These are phyloP conservation scores for Dione vanillae DNA, from an alignment of 2,888 invertebrate genomes.

Conservation along the genomic window DNA sequence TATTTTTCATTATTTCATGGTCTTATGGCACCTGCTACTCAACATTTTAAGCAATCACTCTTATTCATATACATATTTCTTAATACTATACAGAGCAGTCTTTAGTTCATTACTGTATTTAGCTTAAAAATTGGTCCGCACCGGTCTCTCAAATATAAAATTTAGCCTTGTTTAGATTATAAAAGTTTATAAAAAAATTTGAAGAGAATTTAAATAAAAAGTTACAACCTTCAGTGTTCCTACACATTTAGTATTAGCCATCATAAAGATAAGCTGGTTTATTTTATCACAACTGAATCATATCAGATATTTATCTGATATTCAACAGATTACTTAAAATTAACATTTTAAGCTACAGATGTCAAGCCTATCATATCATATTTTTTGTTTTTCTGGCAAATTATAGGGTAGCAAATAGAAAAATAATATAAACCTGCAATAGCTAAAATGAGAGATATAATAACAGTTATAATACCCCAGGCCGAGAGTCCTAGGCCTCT, in stretches of 20 bases:
- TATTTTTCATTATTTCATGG: neutral
- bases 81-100: neutral
- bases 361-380: slow-evolving; percentile 84
- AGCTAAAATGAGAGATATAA: slow-evolving; percentile 78
- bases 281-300: slow-evolving; percentile 15
- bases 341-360: slow-evolving; percentile 59
- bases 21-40: slow-evolving; percentile 12
- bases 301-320: slow-evolving; percentile 32
- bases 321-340: slow-evolving; percentile 16
- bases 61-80: neutral
- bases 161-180: neutral
- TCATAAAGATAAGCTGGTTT: slow-evolving; percentile 1
- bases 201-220: neutral
- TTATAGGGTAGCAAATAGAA: slow-evolving; percentile 86
- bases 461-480: slow-evolving; percentile 86
- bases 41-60: neutral
- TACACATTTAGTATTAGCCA: neutral
- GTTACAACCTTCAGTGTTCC: slow-evolving; percentile 6
- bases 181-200: neutral
- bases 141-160: slow-evolving; percentile 38
- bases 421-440: slow-evolving; percentile 86
- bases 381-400: slow-evolving; percentile 83
- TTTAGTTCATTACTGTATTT: neutral
- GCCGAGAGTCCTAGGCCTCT: slow-evolving; percentile 84
- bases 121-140: slow-evolving; percentile 50